These are phyloP conservation scores for Halisarca cf. caerulea DNA, from an alignment of 37 sponge, comb jelly and placozoan species.

Conservation along the genomic window DNA sequence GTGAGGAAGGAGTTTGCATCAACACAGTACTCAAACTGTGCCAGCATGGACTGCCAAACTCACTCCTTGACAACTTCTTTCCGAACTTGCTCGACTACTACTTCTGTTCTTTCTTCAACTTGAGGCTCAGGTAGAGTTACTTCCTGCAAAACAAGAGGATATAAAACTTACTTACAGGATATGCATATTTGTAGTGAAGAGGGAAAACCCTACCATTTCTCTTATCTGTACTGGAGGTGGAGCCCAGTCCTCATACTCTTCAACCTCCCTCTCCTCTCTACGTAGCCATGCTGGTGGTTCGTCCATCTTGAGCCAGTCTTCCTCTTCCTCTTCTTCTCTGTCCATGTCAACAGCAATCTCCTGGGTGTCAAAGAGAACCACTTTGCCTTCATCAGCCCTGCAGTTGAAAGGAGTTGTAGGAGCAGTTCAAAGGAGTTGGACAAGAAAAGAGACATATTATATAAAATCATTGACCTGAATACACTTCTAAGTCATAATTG, in stretches of 20 bases:
- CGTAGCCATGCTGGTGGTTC: slow-evolving; percentile 21
- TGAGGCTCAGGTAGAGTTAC: not conserved
- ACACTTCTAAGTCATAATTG: too few relatives aligned
- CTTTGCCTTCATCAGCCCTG: not conserved
- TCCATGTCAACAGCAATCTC: slow-evolving; percentile 28
- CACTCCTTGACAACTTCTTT: not conserved
- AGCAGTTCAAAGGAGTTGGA: too few relatives aligned
- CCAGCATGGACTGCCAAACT: not conserved
- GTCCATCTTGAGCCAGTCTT: slow-evolving; percentile 31
- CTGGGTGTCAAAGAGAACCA: not conserved
- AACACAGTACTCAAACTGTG: not conserved
- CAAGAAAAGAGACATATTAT: not conserved
- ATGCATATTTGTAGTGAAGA: not conserved
- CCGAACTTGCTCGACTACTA: not conserved
- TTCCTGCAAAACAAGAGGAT: not conserved
- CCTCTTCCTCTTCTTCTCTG: slow-evolving; percentile 12
- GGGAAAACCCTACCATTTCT: too few relatives aligned
- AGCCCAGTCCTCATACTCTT: slow-evolving; percentile 13
- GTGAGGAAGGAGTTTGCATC: not conserved
- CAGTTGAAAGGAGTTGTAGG: too few relatives aligned
- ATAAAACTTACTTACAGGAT: not conserved
- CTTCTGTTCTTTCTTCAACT: slow-evolving; percentile 1
- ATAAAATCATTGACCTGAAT: not conserved
- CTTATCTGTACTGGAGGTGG: slow-evolving; percentile 16
- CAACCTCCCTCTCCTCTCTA: not conserved